These are phyloP conservation scores for Craseonycteris thonglongyai DNA, from an alignment of 2,113 vertebrate species.

Conservation along the genomic window DNA sequence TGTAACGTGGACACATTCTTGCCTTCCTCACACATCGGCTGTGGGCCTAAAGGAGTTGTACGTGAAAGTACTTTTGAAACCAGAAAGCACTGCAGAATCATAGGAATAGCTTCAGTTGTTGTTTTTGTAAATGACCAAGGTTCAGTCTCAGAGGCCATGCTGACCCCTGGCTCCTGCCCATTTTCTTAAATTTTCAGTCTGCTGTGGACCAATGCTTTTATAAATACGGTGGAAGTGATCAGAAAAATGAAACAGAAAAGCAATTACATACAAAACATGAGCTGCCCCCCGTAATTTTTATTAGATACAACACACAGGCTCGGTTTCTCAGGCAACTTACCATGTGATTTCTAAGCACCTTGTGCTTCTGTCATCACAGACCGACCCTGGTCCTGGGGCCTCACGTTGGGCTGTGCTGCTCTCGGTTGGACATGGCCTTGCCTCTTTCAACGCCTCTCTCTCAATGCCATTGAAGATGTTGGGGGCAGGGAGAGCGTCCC, in stretches of 20 bases:
- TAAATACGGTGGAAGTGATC: not conserved
- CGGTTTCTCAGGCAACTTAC: not conserved
- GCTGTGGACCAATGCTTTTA: not conserved
- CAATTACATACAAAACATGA: not conserved
- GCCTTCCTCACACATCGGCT: not conserved
- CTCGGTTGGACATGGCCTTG: not conserved
- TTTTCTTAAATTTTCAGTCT: not conserved
- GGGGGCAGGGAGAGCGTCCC: not conserved
- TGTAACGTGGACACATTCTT: not conserved
- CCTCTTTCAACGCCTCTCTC: not conserved
- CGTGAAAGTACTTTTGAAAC: not conserved
- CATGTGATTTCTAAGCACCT: not conserved
- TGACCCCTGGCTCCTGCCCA: accelerated
- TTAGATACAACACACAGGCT: not conserved
- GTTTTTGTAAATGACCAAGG: not conserved
- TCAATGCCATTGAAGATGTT: not conserved
- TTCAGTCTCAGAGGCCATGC: not conserved
- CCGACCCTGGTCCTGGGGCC: accelerated
- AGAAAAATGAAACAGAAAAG: not conserved
- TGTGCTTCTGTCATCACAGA: not conserved
- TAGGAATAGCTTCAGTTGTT: not conserved
- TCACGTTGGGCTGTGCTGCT: not conserved
- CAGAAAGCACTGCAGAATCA: not conserved
- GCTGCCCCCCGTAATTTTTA: not conserved
- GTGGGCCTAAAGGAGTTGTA: not conserved